Base-by-base conservation (phyloP, 1,140 invertebrate species). In the Drosophila jambulina region DNA sequence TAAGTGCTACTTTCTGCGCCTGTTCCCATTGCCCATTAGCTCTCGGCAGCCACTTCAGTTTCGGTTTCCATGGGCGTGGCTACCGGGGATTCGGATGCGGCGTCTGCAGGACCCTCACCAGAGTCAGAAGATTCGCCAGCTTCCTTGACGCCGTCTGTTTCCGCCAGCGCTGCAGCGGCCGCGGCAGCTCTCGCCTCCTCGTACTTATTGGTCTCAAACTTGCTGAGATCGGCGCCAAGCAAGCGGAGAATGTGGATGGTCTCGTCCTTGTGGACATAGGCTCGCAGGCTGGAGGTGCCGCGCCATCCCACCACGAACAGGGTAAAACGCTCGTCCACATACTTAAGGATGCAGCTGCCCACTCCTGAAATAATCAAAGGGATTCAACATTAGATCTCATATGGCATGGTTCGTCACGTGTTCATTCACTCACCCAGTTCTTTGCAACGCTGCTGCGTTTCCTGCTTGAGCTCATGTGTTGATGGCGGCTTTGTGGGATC, bases 251-350 rank as follows among this genome's bases (percentile, higher is more conserved):
- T 97, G 93, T 99, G 98, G 36, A 97, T 94, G 21, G 97, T 95
- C 91, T 98, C 97, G 72, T 95, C 94, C 57, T 95, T 94, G 25
- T 97, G 95, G 19, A 98, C 96, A 93, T 99, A 99, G 17, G 96
- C 97, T 36, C 98, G 94, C 27, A 98, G 92, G 8, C 97, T 97
- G 67, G 95, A 95, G 12, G 95, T 96, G n/a, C 98, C 98, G 81
- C 96, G 95, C 98, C 98, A 99, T 1, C 97, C 98, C 58, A 97
- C 97, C 45, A 99, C 93, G 29, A 95, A 94, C 27, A 98, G 93
- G 8, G 94, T 94, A 4, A 94, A 92, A 21, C 93, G 91, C 46
- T 94, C 79, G 78, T 96, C 96, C 67, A 94, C 93, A 71, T 96
- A 97, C 76, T 96, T 93, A 4, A 97, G 91, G 57, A 97, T 94